Percentiles rank a stretch among this genome's conserved stretches.
These are phyloP conservation scores for Psylliodes chrysocephalus DNA, from an alignment of 2,888 invertebrate species.

Conservation along the genomic window DNA sequence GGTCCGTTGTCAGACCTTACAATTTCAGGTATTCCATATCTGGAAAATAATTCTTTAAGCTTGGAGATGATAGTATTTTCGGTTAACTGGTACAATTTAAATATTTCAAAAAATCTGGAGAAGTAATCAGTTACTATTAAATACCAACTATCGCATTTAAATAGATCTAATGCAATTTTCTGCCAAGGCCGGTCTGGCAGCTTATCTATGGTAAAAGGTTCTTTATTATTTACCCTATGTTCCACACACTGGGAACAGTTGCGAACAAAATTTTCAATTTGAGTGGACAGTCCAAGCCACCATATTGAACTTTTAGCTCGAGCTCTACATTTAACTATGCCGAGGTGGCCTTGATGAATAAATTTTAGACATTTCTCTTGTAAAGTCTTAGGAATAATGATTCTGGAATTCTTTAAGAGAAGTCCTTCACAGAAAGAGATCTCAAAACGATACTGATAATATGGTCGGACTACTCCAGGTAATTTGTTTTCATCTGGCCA, in stretches of 20 bases:
- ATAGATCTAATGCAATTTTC: constrained; percentile 34
- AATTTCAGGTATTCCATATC: constrained; percentile 47
- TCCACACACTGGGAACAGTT: too few relatives aligned
- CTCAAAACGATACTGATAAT: constrained; percentile 29
- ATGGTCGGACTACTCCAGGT: constrained; percentile 11
- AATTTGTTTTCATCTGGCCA: constrained; percentile 16
- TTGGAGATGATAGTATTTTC: constrained; percentile 35
- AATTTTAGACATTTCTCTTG: constrained; percentile 23
- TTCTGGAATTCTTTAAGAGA: constrained; percentile 19
- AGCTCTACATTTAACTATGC: constrained; percentile 26
- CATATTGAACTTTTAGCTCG: not conserved
- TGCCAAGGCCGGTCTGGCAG: not conserved
- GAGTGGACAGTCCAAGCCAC: too few relatives aligned
- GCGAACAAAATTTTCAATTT: too few relatives aligned
- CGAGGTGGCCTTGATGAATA: constrained; percentile 35
- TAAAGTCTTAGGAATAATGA: constrained; percentile 25
- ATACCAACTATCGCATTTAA: constrained; percentile 26
- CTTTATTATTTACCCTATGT: not conserved
- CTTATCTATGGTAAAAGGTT: not conserved
- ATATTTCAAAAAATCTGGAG: constrained; percentile 42
- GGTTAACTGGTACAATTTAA: constrained; percentile 31
- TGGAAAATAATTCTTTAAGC: constrained; percentile 43
- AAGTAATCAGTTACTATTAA: constrained; percentile 40
- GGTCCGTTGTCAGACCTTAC: constrained; percentile 48
- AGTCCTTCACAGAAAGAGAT: too few relatives aligned